Conservation (phyloP, 30 jellyfish, hydroid and myxozoan species). For the Aurelia sp. region DNA sequence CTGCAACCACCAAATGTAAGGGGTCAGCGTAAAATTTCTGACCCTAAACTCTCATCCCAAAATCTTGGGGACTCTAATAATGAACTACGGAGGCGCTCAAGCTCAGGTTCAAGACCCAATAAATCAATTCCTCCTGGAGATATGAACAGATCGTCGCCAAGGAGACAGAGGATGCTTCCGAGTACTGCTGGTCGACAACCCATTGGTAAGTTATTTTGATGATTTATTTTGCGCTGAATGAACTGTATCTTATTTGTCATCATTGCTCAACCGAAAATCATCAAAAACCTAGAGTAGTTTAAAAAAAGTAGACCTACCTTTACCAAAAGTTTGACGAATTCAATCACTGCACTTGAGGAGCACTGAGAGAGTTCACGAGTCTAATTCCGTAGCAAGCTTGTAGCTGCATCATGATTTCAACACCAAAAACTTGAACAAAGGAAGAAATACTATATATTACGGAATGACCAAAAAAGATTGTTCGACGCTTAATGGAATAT, state of each 20-base stretch:
- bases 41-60: conserved; percentile 29
- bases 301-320: no score
- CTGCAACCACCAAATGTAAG: conserved; percentile 63
- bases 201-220: conserved; percentile 44
- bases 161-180: conserved; percentile 63
- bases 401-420: no score
- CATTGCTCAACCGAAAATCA: no score
- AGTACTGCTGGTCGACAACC: conserved; percentile 75
- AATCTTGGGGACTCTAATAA: conserved; percentile 10
- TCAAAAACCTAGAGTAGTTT: no score
- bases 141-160: conserved; percentile 53
- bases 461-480: no score
- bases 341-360: no score
- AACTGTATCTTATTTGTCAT: not conserved
- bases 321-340: no score
- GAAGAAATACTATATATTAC: no score
- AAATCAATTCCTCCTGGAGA: conserved; percentile 28
- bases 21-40: conserved; percentile 57
- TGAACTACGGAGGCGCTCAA: conserved; percentile 43
- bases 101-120: conserved; percentile 42
- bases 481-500: no score
- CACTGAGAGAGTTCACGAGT: no score
- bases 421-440: no score
- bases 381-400: no score
- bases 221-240: not conserved